phyloP scores from a whole-genome alignment of 2,797 vertebrate genomes.

The Momotus momota region DNA sequence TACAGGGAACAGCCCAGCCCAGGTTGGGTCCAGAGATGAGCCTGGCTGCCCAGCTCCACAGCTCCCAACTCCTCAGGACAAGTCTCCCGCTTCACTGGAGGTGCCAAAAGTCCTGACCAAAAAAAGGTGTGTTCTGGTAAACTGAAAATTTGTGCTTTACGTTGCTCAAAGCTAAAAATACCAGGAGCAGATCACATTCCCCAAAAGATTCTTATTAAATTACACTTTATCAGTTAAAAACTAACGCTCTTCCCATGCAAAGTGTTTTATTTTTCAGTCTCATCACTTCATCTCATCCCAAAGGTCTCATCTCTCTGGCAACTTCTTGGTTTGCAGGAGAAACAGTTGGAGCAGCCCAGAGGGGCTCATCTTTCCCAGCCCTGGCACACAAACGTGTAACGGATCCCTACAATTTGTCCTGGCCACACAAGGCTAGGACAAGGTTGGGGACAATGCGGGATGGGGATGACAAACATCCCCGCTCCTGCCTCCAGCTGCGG shows the following conservation, averaged over 20 bases:
- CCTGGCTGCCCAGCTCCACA: not conserved
- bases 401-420: not conserved
- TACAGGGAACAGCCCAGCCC: not conserved
- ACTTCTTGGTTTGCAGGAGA: not conserved
- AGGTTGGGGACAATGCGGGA: not conserved
- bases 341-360: not conserved
- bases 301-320: not conserved
- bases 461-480: not conserved
- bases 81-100: fast-evolving
- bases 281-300: not conserved
- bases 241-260: not conserved
- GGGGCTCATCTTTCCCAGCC: not conserved
- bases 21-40: not conserved
- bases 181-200: not conserved
- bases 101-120: too few relatives aligned
- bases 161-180: not conserved
- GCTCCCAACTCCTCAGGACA: fast-evolving
- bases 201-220: not conserved
- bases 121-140: not conserved
- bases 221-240: not conserved
- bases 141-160: not conserved
- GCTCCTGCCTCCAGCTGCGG: not conserved
- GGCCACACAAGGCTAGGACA: not conserved
- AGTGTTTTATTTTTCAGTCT: not conserved
- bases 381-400: fast-evolving